phyloP scores from a whole-genome alignment of 2,888 invertebrate species.

The Patella ulyssiponensis region DNA sequence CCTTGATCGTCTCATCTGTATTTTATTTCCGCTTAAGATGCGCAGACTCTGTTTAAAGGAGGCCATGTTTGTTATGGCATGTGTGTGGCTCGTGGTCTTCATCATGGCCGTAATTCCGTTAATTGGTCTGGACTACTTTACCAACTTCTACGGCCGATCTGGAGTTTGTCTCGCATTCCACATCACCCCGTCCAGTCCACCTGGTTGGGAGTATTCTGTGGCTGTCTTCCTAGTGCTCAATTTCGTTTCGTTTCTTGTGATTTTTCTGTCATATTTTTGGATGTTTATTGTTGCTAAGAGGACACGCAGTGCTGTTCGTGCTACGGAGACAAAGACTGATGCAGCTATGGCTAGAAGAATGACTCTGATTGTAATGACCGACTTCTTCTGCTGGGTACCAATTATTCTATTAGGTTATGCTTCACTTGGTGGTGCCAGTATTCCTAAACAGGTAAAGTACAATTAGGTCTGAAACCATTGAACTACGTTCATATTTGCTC shows the following conservation, averaged over 20 bases:
- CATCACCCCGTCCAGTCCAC: conserved; percentile 74
- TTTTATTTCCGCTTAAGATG: conserved; percentile 69
- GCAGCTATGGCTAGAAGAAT: conserved; percentile 74
- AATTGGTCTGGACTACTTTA: conserved; percentile 70
- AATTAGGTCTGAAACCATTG: no score
- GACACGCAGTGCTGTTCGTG: conserved; percentile 72
- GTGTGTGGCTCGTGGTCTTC: conserved; percentile 62
- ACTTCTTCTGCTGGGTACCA: conserved; percentile 75
- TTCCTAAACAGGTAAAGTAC: conserved; percentile 63
- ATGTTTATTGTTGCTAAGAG: conserved; percentile 74
- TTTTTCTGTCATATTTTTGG: conserved; percentile 74
- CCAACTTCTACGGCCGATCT: conserved; percentile 75
- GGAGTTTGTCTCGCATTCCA: conserved; percentile 75
- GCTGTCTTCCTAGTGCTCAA: conserved; percentile 75
- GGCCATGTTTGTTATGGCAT: conserved; percentile 61
- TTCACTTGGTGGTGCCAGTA: conserved; percentile 72
- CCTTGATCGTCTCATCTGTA: conserved; percentile 71
- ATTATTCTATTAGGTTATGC: conserved; percentile 74
- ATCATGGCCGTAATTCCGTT: conserved; percentile 61
- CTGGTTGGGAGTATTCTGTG: conserved; percentile 76
- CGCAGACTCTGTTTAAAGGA: conserved; percentile 61
- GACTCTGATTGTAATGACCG: conserved; percentile 75
- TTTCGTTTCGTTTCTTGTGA: conserved; percentile 73
- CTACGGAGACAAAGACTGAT: conserved; percentile 68
- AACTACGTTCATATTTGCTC: no score